Evolutionary conservation across 2,113 vertebrate species (phyloP), one percentile per base, ranked within the genome.

Genomic region (Morone saxatilis): DNA sequence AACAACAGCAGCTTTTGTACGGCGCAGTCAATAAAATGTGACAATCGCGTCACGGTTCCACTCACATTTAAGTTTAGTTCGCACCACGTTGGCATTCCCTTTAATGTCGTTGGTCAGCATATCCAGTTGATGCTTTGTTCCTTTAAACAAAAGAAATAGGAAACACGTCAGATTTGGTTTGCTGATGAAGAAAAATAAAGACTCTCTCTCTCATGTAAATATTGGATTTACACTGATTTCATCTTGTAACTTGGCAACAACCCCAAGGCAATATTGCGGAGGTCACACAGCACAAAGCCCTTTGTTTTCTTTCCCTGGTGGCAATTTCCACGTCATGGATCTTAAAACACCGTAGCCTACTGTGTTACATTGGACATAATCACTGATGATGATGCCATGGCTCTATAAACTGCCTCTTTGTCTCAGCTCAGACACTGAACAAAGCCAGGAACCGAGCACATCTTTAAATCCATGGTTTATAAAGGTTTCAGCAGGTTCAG

Each of bases 31-130:
- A 5, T 12, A 51, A 73, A 41, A 53, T 20, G 8, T 38, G 7
- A n/a, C 25, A 36, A 78, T 31, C 40, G 19, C 2, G 4, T 66
- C 4, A 43, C 11, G 17, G 13, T 63, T 73, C 3, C 6, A 87
- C 96, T 95, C 75, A 97, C 96, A 80, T 93, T 97, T 97, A 69
- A 99, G 93, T 86, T 96, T 97, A 22, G 94, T 93, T 81, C 96
- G 95, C 69, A 99, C 92, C 79, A 96, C 95, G 71, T 98, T 97
- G 82, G 97, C 97, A 16, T 95, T 97, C 80, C 94, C 97, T 95
- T 97, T 99, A 93, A 99, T 99, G 81, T 98, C 96, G 62, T 94
- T 95, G 83, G 97, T 99, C 85, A 99, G 88, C 36, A 96, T 95
- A 86, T 97, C 95, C 20, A 99, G 97, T 62, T 97, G 96, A 75